Evolutionary conservation across 2,888 invertebrate species (phyloP).

Genomic region (Ligdia adustata): DNA sequence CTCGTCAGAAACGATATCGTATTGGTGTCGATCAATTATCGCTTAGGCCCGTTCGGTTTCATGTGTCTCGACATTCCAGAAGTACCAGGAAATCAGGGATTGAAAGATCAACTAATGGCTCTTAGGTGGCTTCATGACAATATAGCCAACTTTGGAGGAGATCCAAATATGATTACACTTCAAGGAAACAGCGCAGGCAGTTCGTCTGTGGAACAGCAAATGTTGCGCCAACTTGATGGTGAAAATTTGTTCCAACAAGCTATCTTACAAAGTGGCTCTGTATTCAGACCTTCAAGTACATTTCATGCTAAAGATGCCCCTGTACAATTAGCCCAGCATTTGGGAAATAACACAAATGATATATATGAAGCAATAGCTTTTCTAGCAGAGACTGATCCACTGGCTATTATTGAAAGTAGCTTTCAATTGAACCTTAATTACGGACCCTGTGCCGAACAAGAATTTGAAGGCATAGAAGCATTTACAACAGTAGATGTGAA

Average conservation of each 20-base stretch:
- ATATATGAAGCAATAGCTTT: slow-evolving; percentile 44
- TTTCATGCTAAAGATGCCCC: slow-evolving; percentile 41
- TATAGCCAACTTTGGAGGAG: slow-evolving; percentile 59
- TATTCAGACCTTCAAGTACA: slow-evolving; percentile 26
- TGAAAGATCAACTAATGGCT: slow-evolving; percentile 59
- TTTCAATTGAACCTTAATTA: slow-evolving; percentile 29
- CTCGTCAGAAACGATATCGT: slow-evolving; percentile 50
- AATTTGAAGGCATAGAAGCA: slow-evolving; percentile 43
- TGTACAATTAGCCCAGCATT: slow-evolving; percentile 39
- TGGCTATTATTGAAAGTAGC: slow-evolving; percentile 40
- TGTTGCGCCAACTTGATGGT: slow-evolving; percentile 38
- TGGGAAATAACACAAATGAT: slow-evolving; percentile 41
- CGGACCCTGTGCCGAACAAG: slow-evolving; percentile 45
- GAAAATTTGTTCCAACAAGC: slow-evolving; percentile 43
- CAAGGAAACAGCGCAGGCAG: slow-evolving; percentile 61
- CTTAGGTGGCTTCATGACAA: slow-evolving; percentile 58
- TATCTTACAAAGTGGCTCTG: slow-evolving; percentile 52
- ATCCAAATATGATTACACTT: slow-evolving; percentile 50
- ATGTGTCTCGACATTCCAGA: slow-evolving; percentile 59
- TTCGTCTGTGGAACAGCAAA: slow-evolving; percentile 51
- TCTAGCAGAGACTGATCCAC: slow-evolving; percentile 39
- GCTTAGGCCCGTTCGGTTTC: slow-evolving; percentile 59
- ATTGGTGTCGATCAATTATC: slow-evolving; percentile 52
- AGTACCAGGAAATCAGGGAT: slow-evolving; percentile 61
- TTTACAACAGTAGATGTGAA: slow-evolving; percentile 42